These are phyloP conservation scores for Drosophila prosaltans DNA, from an alignment of 1,140 invertebrate genomes.

Conservation along the genomic window DNA sequence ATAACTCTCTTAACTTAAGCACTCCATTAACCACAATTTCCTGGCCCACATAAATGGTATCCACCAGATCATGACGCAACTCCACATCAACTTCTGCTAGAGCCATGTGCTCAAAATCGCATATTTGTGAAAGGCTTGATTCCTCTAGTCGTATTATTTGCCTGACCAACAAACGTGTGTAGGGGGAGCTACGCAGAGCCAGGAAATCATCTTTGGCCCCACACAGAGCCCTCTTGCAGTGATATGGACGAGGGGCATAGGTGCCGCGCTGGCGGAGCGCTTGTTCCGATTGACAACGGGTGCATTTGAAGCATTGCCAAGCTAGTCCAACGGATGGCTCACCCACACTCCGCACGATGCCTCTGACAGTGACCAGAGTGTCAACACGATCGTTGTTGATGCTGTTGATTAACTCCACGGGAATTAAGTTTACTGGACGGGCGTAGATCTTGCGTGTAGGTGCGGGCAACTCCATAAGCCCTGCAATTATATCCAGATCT, in stretches of 20 bases:
- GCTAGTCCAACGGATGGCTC: constrained; percentile 89
- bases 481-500: neutral
- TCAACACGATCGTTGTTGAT: constrained; percentile 49
- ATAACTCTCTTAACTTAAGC: constrained; percentile 83
- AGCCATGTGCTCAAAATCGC: constrained; percentile 37
- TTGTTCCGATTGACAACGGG: constrained; percentile 87
- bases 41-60: constrained; percentile 94
- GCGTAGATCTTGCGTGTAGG: constrained; percentile 61
- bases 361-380: constrained; percentile 89
- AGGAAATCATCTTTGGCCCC: constrained; percentile 63
- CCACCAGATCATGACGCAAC: constrained; percentile 93
- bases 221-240: constrained; percentile 60
- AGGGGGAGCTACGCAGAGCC: constrained; percentile 62
- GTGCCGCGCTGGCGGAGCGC: constrained; percentile 84
- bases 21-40: constrained; percentile 94
- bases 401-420: constrained; percentile 44
- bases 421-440: constrained; percentile 47
- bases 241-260: constrained; percentile 51
- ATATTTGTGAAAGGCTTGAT: constrained; percentile 43
- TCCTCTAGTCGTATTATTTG: constrained; percentile 75
- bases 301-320: constrained; percentile 91
- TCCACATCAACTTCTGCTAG: constrained; percentile 88
- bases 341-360: constrained; percentile 93
- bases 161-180: constrained; percentile 53
- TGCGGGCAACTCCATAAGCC: constrained; percentile 37